These are phyloP conservation scores for Theonella swinhoei DNA, from an alignment of 37 sponge, comb jelly and placozoan species.

Conservation along the genomic window DNA sequence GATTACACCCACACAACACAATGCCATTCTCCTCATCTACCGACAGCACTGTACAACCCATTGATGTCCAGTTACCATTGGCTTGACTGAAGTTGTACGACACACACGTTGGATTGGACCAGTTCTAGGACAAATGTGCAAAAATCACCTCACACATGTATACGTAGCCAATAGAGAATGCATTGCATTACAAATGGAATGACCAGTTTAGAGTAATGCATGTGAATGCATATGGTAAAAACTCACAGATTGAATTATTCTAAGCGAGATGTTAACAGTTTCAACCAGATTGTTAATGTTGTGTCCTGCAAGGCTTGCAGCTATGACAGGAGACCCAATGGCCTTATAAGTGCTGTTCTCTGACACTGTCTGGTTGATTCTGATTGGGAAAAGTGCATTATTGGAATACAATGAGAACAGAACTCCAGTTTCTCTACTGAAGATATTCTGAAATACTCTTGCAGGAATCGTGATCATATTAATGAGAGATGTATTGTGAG, in stretches of 20 bases:
- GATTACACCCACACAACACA: slow-evolving; percentile 56
- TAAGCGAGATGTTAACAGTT: slow-evolving; percentile 2
- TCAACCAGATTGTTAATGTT: slow-evolving; percentile 2
- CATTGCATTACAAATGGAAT: no score
- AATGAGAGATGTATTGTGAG: no score
- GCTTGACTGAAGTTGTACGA: slow-evolving; percentile 52
- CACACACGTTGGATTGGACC: slow-evolving; percentile 36
- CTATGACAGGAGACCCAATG: slow-evolving; percentile 11
- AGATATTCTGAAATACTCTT: neutral
- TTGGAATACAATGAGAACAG: slow-evolving; percentile 2
- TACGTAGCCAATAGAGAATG: no score
- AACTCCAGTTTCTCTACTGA: neutral
- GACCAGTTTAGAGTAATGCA: no score
- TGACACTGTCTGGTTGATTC: neutral
- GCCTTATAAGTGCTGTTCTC: neutral
- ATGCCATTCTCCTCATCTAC: neutral
- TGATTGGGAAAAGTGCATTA: slow-evolving; percentile 2
- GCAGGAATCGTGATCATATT: neutral
- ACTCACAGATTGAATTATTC: neutral
- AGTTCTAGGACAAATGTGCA: no score
- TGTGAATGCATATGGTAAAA: neutral
- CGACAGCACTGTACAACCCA: slow-evolving; percentile 24
- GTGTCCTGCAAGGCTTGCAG: slow-evolving; percentile 15
- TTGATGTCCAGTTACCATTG: slow-evolving; percentile 45
- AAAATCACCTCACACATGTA: no score